phyloP scores from a whole-genome alignment of 2,113 vertebrate species.

The Colossoma macropomum region DNA sequence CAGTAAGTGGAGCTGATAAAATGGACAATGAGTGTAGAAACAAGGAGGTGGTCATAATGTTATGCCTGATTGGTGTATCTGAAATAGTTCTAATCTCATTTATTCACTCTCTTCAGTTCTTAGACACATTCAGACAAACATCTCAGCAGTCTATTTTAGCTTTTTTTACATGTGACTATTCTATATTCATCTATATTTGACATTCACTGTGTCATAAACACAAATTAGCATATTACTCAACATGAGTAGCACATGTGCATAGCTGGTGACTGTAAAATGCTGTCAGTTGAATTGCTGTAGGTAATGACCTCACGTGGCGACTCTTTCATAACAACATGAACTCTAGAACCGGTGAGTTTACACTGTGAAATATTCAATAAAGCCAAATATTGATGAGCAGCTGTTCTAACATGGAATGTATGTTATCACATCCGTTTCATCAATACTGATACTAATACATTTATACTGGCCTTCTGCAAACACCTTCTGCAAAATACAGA shows the following conservation, averaged over 20 bases:
- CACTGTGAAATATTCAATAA: neutral
- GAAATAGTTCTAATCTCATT: neutral
- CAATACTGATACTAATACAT: no score
- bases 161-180: neutral
- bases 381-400: no score
- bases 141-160: neutral
- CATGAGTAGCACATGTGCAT: neutral
- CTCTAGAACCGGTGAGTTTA: neutral
- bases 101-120: neutral
- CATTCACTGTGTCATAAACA: neutral
- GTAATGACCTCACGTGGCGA: conserved; percentile 29
- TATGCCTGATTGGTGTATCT: no score
- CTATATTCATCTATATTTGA: neutral
- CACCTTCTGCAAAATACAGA: no score
- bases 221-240: neutral
- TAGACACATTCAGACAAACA: no score
- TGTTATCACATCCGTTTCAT: no score
- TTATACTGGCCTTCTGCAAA: no score
- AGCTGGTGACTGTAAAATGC: neutral
- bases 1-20: no score
- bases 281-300: neutral
- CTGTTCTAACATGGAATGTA: no score
- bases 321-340: conserved; percentile 1
- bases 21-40: no score
- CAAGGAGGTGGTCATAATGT: no score